Evolutionary conservation across 1,140 invertebrate genomes (phyloP), one percentile per base, ranked within the genome.

Genomic region (Drosophila ambigua): DNA sequence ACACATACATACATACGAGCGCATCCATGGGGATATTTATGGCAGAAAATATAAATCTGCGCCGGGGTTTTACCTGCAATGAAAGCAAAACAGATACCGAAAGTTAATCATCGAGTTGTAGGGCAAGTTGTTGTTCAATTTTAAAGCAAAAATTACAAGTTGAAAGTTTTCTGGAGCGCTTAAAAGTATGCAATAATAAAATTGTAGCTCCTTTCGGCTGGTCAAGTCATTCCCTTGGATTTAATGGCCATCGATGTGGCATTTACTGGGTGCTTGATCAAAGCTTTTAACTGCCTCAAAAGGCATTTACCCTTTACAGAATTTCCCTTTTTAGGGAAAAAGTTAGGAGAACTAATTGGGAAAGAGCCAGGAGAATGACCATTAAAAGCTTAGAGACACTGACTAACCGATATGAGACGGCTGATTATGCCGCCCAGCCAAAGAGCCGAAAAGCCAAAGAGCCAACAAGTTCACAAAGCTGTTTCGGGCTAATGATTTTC

Each of bases 401-500:
- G 39, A 20, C 5, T 39, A 24, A 23, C 24, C 9, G 6, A 46
- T 43, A 28, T 9, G 23, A n/a, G 11, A 1, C 1, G 20, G 6
- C 48, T 50, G 23, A 16, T 28, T 20, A 5, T 11, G 5, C 35
- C 35, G 11, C 11, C 35, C 35, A 13, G 13, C 11, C 35, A 11
- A 11, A 4, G 13, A 39, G 35, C 31, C 31, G 4, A 35, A 4
- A 3, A 11, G 9, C 1, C 4, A 13, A 8, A 28, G 58, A 20
- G 45, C 31, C 62, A 31, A 23, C 35, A 39, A 59, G 45, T 41
- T 60, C 24, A 69, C 44, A 68, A 49, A 13, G 26, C 63, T n/a
- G 45, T 54, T 69, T 44, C 24, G 39, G 65, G 67, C 45, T 69
- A 69, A 69, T 69, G 67, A 69, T 69, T 69, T 66, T 69, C 35